phyloP scores from a whole-genome alignment of 2,888 invertebrate species.

The Apamea monoglypha region DNA sequence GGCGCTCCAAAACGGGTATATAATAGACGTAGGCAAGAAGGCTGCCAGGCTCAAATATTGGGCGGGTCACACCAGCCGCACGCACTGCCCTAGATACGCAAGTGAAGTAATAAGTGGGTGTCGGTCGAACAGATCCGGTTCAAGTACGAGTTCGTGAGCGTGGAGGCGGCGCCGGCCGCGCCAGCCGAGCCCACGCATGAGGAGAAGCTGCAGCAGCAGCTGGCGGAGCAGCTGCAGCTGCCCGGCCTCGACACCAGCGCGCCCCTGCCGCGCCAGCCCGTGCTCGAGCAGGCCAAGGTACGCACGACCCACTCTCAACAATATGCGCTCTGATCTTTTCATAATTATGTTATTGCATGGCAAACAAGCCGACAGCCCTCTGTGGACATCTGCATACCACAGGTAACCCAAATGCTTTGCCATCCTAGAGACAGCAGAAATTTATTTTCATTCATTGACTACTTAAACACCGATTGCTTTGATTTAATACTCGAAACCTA shows the following conservation, averaged over 20 bases:
- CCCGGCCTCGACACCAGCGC: slow-evolving; percentile 94
- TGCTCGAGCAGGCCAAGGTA: slow-evolving; percentile 65
- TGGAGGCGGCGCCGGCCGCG: slow-evolving; percentile 91
- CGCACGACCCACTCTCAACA: neutral
- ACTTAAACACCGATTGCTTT: neutral
- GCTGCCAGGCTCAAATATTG: neutral
- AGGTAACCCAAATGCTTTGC: neutral
- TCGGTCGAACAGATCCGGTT: slow-evolving; percentile 88
- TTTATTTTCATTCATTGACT: neutral
- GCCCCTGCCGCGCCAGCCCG: slow-evolving; percentile 77
- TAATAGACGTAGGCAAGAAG: neutral
- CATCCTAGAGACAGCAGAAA: neutral
- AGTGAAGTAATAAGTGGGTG: neutral
- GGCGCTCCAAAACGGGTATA: neutral
- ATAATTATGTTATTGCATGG: neutral
- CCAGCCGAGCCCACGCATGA: slow-evolving; percentile 91
- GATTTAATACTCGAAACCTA: neutral
- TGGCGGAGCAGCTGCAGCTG: slow-evolving; percentile 95
- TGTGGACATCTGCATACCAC: neutral
- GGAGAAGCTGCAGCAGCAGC: slow-evolving; percentile 95
- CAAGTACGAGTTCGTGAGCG: slow-evolving; percentile 90
- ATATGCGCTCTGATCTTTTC: too few species aligned
- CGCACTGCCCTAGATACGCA: neutral
- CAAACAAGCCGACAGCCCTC: neutral
- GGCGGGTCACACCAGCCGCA: neutral